phyloP scores from a whole-genome alignment of 2,113 vertebrate species.

The Laticauda laticaudata region DNA sequence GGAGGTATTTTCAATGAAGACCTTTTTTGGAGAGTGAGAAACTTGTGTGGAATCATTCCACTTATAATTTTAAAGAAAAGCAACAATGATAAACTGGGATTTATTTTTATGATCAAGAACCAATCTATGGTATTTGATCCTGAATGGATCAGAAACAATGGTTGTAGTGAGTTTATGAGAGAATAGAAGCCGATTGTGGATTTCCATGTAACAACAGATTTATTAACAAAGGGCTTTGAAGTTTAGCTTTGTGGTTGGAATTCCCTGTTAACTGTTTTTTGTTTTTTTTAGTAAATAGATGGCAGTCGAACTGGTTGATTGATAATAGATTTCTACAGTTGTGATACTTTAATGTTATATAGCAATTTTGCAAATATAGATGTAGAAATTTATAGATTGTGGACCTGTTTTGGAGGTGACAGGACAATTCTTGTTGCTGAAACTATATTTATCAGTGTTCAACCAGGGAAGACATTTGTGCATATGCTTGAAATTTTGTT shows the following conservation, averaged over 20 bases:
- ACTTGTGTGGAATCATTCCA: background rate
- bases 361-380: too few species aligned
- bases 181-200: background rate
- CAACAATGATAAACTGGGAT: background rate
- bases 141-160: background rate
- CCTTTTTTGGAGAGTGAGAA: background rate
- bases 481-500: background rate
- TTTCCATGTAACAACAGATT: background rate
- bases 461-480: too few species aligned
- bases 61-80: background rate
- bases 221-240: background rate
- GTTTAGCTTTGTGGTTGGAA: background rate
- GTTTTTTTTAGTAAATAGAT: background rate
- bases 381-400: too few species aligned
- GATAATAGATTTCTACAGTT: background rate
- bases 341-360: background rate
- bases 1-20: background rate
- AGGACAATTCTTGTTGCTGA: too few species aligned
- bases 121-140: background rate
- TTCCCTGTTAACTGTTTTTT: background rate
- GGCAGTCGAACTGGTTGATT: background rate
- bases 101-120: background rate
- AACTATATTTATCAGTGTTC: too few species aligned
- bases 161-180: background rate
- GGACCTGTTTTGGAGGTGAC: too few species aligned